Conservation (phyloP, 2,888 invertebrate genomes). For the Dorcus parallelipipedus region DNA sequence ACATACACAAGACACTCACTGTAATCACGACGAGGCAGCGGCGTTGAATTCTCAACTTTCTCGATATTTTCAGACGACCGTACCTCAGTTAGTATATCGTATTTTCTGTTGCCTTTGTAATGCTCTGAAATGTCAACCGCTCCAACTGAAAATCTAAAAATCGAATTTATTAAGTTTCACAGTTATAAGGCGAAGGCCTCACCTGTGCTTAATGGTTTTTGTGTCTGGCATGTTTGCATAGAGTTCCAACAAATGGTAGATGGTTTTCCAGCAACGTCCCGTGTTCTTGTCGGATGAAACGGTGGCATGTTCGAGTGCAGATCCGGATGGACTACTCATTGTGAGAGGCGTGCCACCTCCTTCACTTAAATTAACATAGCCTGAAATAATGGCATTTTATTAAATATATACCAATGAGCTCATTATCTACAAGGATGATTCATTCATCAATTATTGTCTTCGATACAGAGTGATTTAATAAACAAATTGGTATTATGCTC, state of each 20-base stretch:
- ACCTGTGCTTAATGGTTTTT: constrained; percentile 81
- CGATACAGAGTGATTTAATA: no score
- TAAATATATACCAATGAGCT: no score
- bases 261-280: constrained; percentile 86
- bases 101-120: constrained; percentile 59
- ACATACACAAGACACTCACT: neutral
- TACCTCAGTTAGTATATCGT: constrained; percentile 55
- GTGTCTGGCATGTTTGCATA: constrained; percentile 95
- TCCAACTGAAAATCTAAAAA: constrained; percentile 61
- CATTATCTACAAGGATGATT: no score
- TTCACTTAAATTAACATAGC: constrained; percentile 80
- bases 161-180: constrained; percentile 13
- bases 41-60: constrained; percentile 49
- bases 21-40: constrained; percentile 18
- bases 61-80: constrained; percentile 58
- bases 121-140: constrained; percentile 67
- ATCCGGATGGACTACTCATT: constrained; percentile 59
- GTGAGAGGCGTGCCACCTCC: constrained; percentile 69
- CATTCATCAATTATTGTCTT: no score
- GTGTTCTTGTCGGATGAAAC: constrained; percentile 52
- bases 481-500: no score
- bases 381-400: constrained; percentile 36
- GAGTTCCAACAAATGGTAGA: constrained; percentile 86
- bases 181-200: no score
- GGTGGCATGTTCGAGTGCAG: constrained; percentile 54